These are phyloP conservation scores for Synodontis membranacea DNA, from an alignment of 2,113 vertebrate species.

Conservation along the genomic window DNA sequence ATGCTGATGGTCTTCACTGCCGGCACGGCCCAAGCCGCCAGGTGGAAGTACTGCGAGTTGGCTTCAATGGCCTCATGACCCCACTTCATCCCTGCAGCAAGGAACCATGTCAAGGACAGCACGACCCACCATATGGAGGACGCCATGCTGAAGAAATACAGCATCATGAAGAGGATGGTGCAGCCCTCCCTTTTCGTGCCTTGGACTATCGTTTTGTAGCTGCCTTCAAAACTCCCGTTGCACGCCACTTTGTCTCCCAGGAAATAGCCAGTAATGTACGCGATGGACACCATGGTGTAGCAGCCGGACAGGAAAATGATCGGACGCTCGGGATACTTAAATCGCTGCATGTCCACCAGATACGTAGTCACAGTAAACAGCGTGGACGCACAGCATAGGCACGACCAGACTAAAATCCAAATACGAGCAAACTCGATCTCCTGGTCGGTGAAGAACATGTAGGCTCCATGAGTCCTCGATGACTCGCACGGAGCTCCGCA, in stretches of 20 bases:
- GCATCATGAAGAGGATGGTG: slow-evolving; percentile 99
- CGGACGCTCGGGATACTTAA: slow-evolving; percentile 92
- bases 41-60: slow-evolving; percentile 96
- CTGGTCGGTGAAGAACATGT: slow-evolving; percentile 93
- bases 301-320: slow-evolving; percentile 97
- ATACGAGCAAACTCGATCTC: slow-evolving; percentile 93
- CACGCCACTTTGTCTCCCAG: slow-evolving; percentile 90
- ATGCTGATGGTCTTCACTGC: slow-evolving; percentile 96
- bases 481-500: slow-evolving; percentile 93
- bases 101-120: slow-evolving; percentile 96
- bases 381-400: slow-evolving; percentile 92
- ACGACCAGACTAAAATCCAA: slow-evolving; percentile 96
- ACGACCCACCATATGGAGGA: slow-evolving; percentile 99
- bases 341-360: slow-evolving; percentile 96
- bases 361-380: slow-evolving; percentile 97
- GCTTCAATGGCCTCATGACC: slow-evolving; percentile 97
- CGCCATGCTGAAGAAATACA: slow-evolving; percentile 98
- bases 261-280: slow-evolving; percentile 95
- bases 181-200: slow-evolving; percentile 98
- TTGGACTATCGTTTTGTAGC: slow-evolving; percentile 91
- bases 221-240: slow-evolving; percentile 88
- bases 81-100: slow-evolving; percentile 98
- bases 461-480: slow-evolving; percentile 79
- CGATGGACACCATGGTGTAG: slow-evolving; percentile 97
- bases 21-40: slow-evolving; percentile 95